These are phyloP conservation scores for Sebastes kiyomatsui DNA, from an alignment of 2,797 vertebrate species.

Conservation along the genomic window DNA sequence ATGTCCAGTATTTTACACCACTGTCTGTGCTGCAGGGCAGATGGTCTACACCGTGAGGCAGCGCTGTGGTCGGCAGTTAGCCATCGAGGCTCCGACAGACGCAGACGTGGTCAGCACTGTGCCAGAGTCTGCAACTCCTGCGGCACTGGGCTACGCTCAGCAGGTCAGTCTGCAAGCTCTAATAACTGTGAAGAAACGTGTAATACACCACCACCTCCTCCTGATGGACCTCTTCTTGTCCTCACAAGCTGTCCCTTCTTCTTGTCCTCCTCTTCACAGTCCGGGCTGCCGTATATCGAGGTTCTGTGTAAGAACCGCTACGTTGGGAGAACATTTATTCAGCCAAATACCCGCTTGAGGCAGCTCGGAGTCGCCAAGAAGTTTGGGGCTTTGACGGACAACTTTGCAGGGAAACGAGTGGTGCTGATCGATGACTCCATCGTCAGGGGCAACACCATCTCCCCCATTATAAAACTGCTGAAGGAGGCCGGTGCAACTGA, in stretches of 20 bases:
- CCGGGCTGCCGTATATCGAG: conserved; percentile 93
- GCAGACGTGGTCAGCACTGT: conserved; percentile 98
- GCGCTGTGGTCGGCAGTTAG: conserved; percentile 95
- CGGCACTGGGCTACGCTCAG: conserved; percentile 94
- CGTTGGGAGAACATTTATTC: conserved; percentile 96
- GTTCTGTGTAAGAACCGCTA: conserved; percentile 98
- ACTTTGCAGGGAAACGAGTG: conserved; percentile 95
- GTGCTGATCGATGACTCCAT: conserved; percentile 97
- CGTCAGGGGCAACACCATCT: conserved; percentile 97
- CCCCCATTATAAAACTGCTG: conserved; percentile 96
- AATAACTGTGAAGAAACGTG: background rate
- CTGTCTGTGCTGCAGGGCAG: conserved; percentile 85
- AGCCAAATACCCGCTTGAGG: conserved; percentile 94
- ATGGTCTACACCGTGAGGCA: conserved; percentile 98
- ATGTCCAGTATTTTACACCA: background rate
- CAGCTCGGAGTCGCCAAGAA: conserved; percentile 98
- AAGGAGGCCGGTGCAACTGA: conserved; percentile 97
- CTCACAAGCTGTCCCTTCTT: background rate
- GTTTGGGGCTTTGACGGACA: conserved; percentile 95
- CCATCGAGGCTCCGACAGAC: conserved; percentile 93
- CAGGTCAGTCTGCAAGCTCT: conserved; percentile 80
- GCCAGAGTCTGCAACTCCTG: conserved; percentile 97
- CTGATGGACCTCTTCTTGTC: background rate
- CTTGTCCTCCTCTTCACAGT: conserved; percentile 73
- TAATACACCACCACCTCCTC: background rate